A percentile compares a stretch with the other conserved stretches of the same genome.
Conservation (phyloP, 2,888 invertebrate genomes). For the Neoitamus cyanurus region DNA sequence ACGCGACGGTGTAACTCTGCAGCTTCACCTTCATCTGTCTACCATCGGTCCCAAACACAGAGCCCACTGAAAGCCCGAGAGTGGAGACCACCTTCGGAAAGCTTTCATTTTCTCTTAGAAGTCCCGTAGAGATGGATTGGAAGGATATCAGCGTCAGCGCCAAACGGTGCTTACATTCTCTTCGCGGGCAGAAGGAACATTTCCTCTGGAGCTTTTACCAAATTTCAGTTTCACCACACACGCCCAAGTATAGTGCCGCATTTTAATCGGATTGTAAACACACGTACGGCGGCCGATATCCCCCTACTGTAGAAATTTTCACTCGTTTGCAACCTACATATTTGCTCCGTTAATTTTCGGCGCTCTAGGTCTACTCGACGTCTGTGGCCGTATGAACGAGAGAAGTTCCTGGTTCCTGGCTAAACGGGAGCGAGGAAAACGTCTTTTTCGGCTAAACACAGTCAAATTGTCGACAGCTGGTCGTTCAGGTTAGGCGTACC, state of each 20-base stretch:
- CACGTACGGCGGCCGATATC: neutral
- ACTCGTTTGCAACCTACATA: slow-evolving; percentile 19
- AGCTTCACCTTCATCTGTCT: too few relatives aligned
- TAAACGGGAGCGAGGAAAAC: neutral
- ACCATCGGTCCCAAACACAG: neutral
- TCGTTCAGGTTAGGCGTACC: neutral
- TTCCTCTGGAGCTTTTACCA: neutral
- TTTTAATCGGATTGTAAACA: slow-evolving; percentile 15
- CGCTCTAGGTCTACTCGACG: neutral
- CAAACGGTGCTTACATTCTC: slow-evolving; percentile 1
- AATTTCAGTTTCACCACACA: slow-evolving; percentile 7
- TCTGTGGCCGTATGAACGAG: too few relatives aligned
- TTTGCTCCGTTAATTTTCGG: neutral
- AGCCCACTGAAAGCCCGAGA: neutral
- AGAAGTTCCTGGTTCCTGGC: neutral
- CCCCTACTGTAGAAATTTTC: neutral
- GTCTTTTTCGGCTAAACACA: neutral
- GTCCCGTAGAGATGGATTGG: neutral
- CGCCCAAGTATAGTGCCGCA: neutral
- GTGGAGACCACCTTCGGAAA: neutral
- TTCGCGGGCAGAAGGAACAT: neutral
- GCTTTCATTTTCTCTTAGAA: neutral
- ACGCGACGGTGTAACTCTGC: neutral
- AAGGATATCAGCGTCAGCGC: neutral
- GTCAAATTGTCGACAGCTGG: neutral